Conservation (phyloP, 1,140 invertebrate genomes). For the Agrilus planipennis region DNA sequence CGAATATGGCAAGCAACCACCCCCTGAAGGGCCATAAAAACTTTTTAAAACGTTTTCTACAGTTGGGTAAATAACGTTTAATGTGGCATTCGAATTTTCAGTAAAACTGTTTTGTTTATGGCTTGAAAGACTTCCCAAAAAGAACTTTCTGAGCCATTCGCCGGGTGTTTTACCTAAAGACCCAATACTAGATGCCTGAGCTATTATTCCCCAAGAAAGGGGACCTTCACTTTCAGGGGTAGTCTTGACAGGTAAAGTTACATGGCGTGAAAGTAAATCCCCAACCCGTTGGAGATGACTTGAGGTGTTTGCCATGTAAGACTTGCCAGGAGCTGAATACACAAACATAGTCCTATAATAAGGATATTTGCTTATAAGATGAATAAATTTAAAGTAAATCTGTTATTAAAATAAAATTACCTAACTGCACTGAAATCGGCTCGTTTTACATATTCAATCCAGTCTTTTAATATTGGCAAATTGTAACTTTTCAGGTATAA, state of each 20-base stretch:
- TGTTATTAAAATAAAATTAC: conserved; percentile 36
- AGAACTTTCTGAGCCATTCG: conserved; percentile 57
- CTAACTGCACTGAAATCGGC: conserved; percentile 72
- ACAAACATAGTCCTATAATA: conserved; percentile 66
- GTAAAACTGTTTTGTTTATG: conserved; percentile 32
- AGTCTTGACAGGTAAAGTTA: conserved; percentile 39
- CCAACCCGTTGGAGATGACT: conserved; percentile 62
- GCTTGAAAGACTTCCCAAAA: conserved; percentile 48
- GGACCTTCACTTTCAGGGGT: conserved; percentile 38
- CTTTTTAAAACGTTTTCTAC: conserved; percentile 69
- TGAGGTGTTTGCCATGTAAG: conserved; percentile 40
- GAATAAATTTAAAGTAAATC: conserved; percentile 2
- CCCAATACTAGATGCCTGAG: conserved; percentile 87
- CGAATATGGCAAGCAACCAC: conserved; percentile 82
- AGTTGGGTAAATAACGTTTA: conserved; percentile 53
- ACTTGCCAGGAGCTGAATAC: conserved; percentile 70
- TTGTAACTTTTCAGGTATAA: conserved; percentile 70
- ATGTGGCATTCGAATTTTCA: conserved; percentile 22
- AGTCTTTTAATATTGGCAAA: conserved; percentile 50
- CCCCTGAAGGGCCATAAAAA: conserved; percentile 72
- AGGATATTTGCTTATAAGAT: conserved; percentile 1
- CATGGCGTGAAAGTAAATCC: conserved; percentile 51
- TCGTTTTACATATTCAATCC: conserved; percentile 58
- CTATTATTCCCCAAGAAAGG: conserved; percentile 55
- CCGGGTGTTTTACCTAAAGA: conserved; percentile 58